A percentile compares a stretch with the other conserved stretches of the same genome.
phyloP scores from a whole-genome alignment of 2,113 vertebrate genomes.

The Nothoprocta pentlandii region DNA sequence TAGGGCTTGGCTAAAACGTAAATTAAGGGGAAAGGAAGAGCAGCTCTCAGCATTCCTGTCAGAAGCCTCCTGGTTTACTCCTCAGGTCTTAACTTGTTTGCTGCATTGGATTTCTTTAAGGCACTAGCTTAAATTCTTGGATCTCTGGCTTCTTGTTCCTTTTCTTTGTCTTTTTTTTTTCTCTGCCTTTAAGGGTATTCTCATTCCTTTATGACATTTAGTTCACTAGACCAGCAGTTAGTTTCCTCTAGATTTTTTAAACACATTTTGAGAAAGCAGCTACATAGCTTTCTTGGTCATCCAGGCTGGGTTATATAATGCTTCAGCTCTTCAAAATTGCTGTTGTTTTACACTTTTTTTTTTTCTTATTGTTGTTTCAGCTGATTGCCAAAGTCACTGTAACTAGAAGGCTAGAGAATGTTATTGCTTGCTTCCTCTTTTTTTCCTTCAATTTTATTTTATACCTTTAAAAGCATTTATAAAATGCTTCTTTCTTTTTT shows the following conservation, averaged over 20 bases:
- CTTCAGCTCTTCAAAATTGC: background rate
- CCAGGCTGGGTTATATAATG: background rate
- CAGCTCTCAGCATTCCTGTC: background rate
- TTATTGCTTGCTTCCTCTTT: background rate
- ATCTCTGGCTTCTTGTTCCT: background rate
- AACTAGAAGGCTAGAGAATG: background rate
- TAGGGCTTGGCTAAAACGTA: background rate
- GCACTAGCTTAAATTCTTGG: background rate
- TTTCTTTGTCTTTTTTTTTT: background rate
- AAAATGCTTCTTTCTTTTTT: background rate
- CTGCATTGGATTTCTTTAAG: background rate
- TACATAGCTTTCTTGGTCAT: background rate
- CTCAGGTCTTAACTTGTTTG: constrained; percentile 11
- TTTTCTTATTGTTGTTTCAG: background rate
- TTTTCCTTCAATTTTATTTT: background rate
- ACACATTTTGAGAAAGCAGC: background rate
- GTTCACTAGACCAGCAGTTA: background rate
- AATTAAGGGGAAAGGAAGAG: background rate
- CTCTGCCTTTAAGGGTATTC: background rate
- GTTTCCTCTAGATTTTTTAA: background rate
- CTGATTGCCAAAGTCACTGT: background rate
- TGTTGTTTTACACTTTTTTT: background rate
- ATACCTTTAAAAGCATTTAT: background rate
- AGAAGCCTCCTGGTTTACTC: background rate
- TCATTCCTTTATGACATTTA: background rate